phyloP scores from a whole-genome alignment of 1,140 invertebrate species.

The Ectropis grisescens region DNA sequence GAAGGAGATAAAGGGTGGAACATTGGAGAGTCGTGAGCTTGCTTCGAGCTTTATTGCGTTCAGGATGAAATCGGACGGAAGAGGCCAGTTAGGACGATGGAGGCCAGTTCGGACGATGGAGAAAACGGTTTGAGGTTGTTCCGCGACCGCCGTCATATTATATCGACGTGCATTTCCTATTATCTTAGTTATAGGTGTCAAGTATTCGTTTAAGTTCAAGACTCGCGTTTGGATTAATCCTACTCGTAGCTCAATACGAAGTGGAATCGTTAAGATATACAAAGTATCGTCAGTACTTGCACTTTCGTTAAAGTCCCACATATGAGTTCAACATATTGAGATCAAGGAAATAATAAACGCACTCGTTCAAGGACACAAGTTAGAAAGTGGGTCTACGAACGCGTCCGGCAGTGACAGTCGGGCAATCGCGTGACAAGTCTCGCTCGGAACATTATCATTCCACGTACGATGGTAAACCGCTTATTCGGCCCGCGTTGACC shows the following conservation, averaged over 20 bases:
- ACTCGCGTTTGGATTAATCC: too few species aligned
- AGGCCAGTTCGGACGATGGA: too few species aligned
- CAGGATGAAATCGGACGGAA: constrained; percentile 37
- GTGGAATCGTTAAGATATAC: too few species aligned
- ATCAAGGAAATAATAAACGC: constrained; percentile 1
- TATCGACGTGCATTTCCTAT: too few species aligned
- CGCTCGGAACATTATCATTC: constrained; percentile 56
- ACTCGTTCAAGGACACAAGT: constrained; percentile 37
- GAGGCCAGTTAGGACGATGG: too few species aligned
- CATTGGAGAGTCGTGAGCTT: constrained; percentile 51
- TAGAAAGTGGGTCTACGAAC: constrained; percentile 46
- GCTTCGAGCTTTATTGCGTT: constrained; percentile 51
- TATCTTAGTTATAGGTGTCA: too few species aligned
- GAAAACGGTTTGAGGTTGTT: constrained; percentile 39
- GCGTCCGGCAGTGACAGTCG: constrained; percentile 30
- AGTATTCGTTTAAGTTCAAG: too few species aligned
- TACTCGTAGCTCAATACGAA: too few species aligned
- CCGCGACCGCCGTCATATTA: constrained; percentile 14
- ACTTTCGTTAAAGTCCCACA: too few species aligned
- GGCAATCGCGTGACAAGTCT: constrained; percentile 52
- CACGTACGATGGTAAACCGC: constrained; percentile 57
- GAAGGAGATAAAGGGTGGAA: constrained; percentile 47
- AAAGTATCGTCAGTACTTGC: too few species aligned
- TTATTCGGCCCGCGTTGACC: constrained; percentile 60
- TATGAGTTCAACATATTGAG: too few species aligned